These are phyloP conservation scores for Sarcophaga bullata DNA, from an alignment of 1,140 invertebrate genomes.

Conservation along the genomic window DNA sequence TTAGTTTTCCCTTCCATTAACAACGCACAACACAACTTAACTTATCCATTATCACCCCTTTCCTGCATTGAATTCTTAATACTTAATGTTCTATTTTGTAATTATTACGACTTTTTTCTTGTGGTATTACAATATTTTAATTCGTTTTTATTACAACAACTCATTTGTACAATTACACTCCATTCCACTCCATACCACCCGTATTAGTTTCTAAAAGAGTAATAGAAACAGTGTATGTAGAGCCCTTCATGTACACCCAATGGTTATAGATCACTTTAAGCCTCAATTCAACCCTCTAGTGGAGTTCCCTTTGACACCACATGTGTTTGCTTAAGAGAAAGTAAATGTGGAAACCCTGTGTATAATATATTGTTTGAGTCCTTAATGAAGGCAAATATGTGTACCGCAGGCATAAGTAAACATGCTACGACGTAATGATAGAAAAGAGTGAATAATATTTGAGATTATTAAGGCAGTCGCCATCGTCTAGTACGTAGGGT, in stretches of 20 bases:
- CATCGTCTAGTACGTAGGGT: neutral
- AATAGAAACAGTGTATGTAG: no score
- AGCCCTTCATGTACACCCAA: neutral
- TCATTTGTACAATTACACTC: slow-evolving; percentile 24
- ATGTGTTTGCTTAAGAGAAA: neutral
- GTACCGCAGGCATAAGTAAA: neutral
- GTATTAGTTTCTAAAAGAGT: no score
- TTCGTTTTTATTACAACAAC: slow-evolving; percentile 34
- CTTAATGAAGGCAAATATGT: neutral
- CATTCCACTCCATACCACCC: neutral
- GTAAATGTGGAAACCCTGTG: neutral
- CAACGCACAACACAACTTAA: neutral
- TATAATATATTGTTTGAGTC: neutral
- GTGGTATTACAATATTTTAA: neutral
- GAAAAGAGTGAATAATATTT: neutral
- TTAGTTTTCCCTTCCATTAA: neutral
- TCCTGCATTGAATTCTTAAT: neutral
- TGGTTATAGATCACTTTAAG: slow-evolving; percentile 30
- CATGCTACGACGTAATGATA: neutral
- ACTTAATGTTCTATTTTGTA: neutral
- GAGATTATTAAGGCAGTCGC: neutral
- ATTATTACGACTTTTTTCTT: neutral
- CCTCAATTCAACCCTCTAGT: slow-evolving; percentile 19
- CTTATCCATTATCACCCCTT: slow-evolving; percentile 2
- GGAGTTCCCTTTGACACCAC: neutral